Base-by-base conservation (phyloP, 1,140 invertebrate species). In the Scaptomyza montana region DNA sequence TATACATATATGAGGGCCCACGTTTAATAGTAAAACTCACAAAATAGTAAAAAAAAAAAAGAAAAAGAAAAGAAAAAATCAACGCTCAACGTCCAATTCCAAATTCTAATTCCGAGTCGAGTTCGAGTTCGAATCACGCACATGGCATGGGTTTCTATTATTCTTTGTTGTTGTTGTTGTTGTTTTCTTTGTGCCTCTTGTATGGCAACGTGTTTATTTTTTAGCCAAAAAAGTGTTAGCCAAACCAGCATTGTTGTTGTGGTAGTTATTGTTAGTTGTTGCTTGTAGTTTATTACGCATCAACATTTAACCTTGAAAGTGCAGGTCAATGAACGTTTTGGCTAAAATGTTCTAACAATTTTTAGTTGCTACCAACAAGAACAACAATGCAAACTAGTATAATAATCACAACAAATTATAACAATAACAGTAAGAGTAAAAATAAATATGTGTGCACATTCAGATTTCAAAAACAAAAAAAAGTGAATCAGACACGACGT, bases 311-410 rank as follows among this genome's bases (percentile, higher is more conserved):
- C 84, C 84, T 87, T 87, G 84, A 89, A 65, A 49, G 66, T 45
- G 49, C 50, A 72, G 84, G 85, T 87, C 84, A 87, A 80, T 66
- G 84, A 74, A 87, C 84, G 80, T 87, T 87, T 87, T 87, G 63
- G 84, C 84, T 79, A 89, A 71, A 82, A 84, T 72, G 82, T 82
- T 87, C 82, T 86, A 86, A 87, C 84, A 71, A 87, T 84, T 81
- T 81, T 74, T 77, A 59, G 60, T 71, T 86, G 45, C 62, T 65
- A 60, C 53, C 74, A 68, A 62, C 64, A 73, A 62, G 62, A 57
- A 49, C 28, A 46, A 54, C 28, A 25, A 25, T 2, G 2, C 2
- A 25, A 25, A 47, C 36, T 46, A 54, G 16, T 16, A n/a, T 39
- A 65, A 53, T 16, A 55, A 49, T 46, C 47, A 63, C 43, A 69